A percentile compares a stretch with the other conserved stretches of the same genome.
Evolutionary conservation across 2,888 invertebrate species (phyloP).

Genomic region (Macrosoma leucophasiata): DNA sequence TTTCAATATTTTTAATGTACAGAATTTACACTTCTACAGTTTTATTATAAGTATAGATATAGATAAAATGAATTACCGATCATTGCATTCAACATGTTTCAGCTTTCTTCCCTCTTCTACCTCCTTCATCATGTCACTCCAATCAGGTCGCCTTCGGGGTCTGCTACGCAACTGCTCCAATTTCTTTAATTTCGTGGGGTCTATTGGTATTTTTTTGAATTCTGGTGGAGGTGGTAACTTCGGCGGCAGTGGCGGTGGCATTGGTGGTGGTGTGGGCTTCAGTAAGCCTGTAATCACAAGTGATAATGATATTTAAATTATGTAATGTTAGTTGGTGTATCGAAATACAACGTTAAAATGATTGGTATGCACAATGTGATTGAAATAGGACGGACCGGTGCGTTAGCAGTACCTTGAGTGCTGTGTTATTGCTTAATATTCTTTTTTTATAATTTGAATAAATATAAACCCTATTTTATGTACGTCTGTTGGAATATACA

Average conservation of each 20-base stretch:
- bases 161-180: conserved; percentile 84
- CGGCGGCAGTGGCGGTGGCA: conserved; percentile 84
- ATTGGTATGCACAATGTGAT: no score
- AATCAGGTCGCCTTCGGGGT: conserved; percentile 89
- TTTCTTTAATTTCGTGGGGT: conserved; percentile 77
- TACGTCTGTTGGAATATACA: no score
- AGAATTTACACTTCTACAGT: no score
- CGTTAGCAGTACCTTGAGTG: no score
- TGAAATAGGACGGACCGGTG: no score
- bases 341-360: no score
- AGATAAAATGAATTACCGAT: conserved; percentile 80
- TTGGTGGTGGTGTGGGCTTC: conserved; percentile 74
- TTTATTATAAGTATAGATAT: no score
- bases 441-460: no score
- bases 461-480: no score
- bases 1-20: no score
- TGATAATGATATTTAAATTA: conserved; percentile 1
- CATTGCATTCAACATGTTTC: conserved; percentile 89
- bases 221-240: conserved; percentile 76
- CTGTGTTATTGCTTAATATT: no score
- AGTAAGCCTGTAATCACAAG: conserved; percentile 46
- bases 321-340: background rate
- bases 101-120: conserved; percentile 88
- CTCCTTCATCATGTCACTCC: conserved; percentile 94
- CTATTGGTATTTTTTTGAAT: conserved; percentile 77